Evolutionary conservation across 2,888 invertebrate species (phyloP).

Genomic region (Limnephilus marmoratus): DNA sequence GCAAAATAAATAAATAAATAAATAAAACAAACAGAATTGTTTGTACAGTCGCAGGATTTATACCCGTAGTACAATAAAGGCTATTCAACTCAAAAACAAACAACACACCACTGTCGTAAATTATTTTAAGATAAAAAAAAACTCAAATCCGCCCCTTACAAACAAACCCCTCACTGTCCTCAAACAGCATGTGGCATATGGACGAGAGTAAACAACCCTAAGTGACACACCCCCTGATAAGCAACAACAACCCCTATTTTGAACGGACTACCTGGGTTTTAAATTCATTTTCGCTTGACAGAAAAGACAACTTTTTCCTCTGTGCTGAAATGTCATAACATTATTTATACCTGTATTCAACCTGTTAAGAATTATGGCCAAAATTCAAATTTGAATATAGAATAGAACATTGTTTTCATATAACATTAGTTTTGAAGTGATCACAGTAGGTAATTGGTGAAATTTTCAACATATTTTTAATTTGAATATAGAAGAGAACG

Average conservation of each 20-base stretch:
- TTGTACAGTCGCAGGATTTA: neutral
- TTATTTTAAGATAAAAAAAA: slow-evolving; percentile 20
- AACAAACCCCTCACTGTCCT: slow-evolving; percentile 41
- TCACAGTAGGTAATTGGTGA: too few species aligned
- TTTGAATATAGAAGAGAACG: neutral
- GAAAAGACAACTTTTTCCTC: neutral
- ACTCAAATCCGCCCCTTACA: slow-evolving; percentile 41
- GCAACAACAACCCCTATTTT: neutral
- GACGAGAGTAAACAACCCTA: slow-evolving; percentile 29
- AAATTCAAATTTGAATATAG: neutral
- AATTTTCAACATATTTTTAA: too few species aligned
- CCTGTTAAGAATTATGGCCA: slow-evolving; percentile 3
- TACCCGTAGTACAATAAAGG: neutral
- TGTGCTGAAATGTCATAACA: slow-evolving; percentile 1
- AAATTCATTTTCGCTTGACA: neutral
- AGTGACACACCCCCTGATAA: neutral
- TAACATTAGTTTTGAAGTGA: too few species aligned
- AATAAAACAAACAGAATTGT: neutral
- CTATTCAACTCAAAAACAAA: slow-evolving; percentile 14
- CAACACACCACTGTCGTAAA: slow-evolving; percentile 23
- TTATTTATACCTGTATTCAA: neutral
- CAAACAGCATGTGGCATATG: slow-evolving; percentile 33
- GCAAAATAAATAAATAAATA: neutral
- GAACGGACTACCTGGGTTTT: neutral
- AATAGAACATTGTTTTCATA: neutral